Evolutionary conservation across 2,113 vertebrate species (phyloP).

Genomic region (Salvelinus sp.): DNA sequence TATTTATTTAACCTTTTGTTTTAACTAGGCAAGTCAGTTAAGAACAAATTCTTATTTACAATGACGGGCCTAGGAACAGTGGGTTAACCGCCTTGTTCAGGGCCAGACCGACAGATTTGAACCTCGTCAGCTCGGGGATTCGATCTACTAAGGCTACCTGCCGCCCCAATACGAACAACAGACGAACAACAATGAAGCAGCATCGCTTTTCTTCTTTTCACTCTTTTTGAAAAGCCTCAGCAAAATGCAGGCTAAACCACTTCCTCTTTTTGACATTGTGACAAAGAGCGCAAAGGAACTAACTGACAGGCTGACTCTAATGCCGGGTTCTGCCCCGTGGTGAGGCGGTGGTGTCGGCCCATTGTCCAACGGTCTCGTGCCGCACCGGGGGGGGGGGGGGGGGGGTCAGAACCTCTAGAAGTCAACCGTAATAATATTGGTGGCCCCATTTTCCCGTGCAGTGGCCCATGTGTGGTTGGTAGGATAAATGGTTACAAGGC

Average conservation of each 20-base stretch:
- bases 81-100: too few species aligned
- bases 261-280: constrained; percentile 15
- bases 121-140: too few species aligned
- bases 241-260: not conserved
- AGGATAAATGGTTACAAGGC: not conserved
- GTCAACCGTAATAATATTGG: constrained; percentile 43
- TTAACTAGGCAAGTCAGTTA: too few species aligned
- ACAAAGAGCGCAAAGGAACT: constrained; percentile 59
- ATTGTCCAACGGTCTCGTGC: too few species aligned
- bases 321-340: constrained; percentile 2
- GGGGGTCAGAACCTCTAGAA: constrained; percentile 29
- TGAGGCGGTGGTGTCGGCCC: constrained; percentile 16
- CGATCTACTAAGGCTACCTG: too few species aligned
- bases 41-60: too few species aligned
- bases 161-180: constrained; percentile 11
- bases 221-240: constrained; percentile 5
- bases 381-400: too few species aligned
- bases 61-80: too few species aligned
- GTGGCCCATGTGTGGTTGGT: not conserved
- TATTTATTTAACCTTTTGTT: too few species aligned
- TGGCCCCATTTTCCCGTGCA: constrained; percentile 44
- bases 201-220: constrained; percentile 18
- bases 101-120: too few species aligned
- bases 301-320: constrained; percentile 7
- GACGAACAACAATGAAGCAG: constrained; percentile 6